Conservation (phyloP, 2,113 vertebrate genomes). For the Eptesicus fuscus region DNA sequence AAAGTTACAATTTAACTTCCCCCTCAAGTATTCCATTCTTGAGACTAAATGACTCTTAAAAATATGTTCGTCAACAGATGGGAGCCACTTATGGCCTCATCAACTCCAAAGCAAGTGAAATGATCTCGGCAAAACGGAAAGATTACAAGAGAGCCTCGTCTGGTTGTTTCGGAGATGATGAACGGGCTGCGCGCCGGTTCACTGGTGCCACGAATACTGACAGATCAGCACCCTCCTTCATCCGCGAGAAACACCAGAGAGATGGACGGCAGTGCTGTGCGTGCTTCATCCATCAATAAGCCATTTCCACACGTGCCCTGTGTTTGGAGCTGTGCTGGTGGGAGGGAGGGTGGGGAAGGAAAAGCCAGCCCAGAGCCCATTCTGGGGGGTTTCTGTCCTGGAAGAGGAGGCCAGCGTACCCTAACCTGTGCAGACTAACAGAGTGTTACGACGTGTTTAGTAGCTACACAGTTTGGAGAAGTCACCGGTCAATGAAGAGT, state of each 20-base stretch:
- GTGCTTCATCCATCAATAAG: slow-evolving; percentile 56
- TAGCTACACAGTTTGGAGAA: background rate
- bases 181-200: slow-evolving; percentile 12
- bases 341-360: background rate
- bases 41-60: slow-evolving; percentile 70
- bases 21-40: slow-evolving; percentile 71
- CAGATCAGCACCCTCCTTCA: slow-evolving; percentile 59
- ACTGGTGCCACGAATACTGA: slow-evolving; percentile 59
- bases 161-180: slow-evolving; percentile 67
- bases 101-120: slow-evolving; percentile 77
- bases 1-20: slow-evolving; percentile 76
- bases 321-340: background rate
- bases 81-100: slow-evolving; percentile 72
- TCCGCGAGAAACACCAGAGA: slow-evolving; percentile 8
- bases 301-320: background rate
- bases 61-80: slow-evolving; percentile 74
- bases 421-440: background rate
- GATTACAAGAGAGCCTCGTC: slow-evolving; percentile 63
- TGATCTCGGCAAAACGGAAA: slow-evolving; percentile 69
- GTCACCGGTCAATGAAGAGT: background rate
- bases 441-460: background rate
- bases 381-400: background rate
- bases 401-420: background rate
- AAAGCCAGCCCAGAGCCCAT: background rate
- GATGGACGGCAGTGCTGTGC: background rate